Evolutionary conservation across 2,888 invertebrate genomes (phyloP), one percentile per base, ranked within the genome.

Genomic region (Thereva unica): DNA sequence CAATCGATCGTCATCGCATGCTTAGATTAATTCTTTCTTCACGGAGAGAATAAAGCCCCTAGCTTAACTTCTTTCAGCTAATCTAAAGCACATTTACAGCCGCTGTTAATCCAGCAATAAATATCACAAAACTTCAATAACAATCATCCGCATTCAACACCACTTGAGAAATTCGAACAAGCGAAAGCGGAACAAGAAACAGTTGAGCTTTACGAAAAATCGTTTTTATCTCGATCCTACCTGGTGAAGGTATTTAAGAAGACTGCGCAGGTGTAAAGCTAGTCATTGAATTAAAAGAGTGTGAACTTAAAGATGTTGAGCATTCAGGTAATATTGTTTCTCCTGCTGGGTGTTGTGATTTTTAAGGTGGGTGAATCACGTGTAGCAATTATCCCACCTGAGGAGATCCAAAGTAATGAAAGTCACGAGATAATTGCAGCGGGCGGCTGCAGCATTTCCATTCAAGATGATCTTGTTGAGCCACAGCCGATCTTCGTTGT

Each of bases 401-500:
- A 10, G 5, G 47, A 10, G 23, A 23, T 23, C 2, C 23, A 23
- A 9, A 5, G 5, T 5, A 8, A 5, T 2, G 47, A 47, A n/a
- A 10, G 5, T 9, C 5, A 47, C 5, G 47, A 10, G n/a, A 47
- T 10, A 47, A 7, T 23, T 34, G 2, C 8, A 23, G 1, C 23
- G 3, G 5, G 45, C 9, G 64, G 47, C n/a, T 64, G 64, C 6
- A 44, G 34, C 7, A 47, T 64, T 37, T 4, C 10, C 5, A 23
- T 64, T 5, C 54, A 64, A 23, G 61, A 49, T 37, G 65, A 68
- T 44, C 55, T 50, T 1, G 38, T 44, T 38, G 83, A 83, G 67
- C 86, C 85, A 0, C 87, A 88, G 74, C 87, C 88, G 0, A 80
- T 89, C 4, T 83, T 85, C 71, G 74, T 88, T 1, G 78, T 76